phyloP scores from a whole-genome alignment of 2,113 vertebrate species.

The Amblyopsis rosae region DNA sequence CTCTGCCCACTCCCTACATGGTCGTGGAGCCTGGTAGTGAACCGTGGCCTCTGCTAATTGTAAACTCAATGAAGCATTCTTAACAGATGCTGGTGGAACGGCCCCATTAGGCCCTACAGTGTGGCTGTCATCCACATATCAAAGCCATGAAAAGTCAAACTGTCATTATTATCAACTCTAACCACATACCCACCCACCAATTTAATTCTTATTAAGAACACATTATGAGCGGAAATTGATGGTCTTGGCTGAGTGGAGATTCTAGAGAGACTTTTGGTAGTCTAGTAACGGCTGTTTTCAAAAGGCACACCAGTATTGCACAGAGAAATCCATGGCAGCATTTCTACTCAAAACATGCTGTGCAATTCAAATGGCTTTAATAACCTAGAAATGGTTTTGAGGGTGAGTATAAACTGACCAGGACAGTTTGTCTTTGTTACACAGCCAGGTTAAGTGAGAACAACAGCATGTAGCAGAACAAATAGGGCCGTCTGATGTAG shows the following conservation, averaged over 20 bases:
- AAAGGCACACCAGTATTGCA: too few relatives aligned
- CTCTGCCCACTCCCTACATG: slow-evolving; percentile 33
- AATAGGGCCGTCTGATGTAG: slow-evolving; percentile 43
- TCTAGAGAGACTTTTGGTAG: slow-evolving; percentile 58
- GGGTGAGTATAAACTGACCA: slow-evolving; percentile 1
- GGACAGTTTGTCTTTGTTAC: slow-evolving; percentile 32
- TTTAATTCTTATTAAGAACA: slow-evolving; percentile 78
- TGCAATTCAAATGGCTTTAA: too few relatives aligned
- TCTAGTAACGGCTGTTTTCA: not conserved
- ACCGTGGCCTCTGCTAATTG: slow-evolving; percentile 75
- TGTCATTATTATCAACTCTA: slow-evolving; percentile 70
- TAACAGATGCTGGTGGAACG: slow-evolving; percentile 78
- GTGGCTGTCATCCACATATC: slow-evolving; percentile 69
- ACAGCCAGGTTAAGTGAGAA: slow-evolving; percentile 41
- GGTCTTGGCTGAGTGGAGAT: slow-evolving; percentile 72
- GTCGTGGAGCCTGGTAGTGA: slow-evolving; percentile 55
- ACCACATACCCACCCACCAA: slow-evolving; percentile 67
- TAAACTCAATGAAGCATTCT: slow-evolving; percentile 78
- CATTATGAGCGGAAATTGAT: slow-evolving; percentile 72
- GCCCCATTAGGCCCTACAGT: slow-evolving; percentile 70
- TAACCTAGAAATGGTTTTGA: too few relatives aligned
- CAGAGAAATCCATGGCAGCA: too few relatives aligned
- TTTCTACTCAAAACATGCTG: too few relatives aligned
- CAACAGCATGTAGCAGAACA: slow-evolving; percentile 44
- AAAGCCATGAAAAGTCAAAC: slow-evolving; percentile 72